Conservation (phyloP, 2,113 vertebrate species). For the Chionomys nivalis region DNA sequence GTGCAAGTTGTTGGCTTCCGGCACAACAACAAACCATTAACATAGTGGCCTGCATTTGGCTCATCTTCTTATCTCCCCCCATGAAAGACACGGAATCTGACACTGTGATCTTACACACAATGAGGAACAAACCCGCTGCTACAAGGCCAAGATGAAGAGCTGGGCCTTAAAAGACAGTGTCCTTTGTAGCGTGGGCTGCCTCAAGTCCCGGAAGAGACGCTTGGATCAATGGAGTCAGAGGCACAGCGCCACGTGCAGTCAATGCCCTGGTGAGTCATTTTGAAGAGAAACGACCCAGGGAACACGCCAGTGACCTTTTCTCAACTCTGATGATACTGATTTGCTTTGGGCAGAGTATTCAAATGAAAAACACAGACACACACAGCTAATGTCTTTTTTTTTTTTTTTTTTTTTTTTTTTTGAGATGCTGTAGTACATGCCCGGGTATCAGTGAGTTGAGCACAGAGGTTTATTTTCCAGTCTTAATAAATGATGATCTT, state of each 20-base stretch:
- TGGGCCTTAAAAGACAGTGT: neutral
- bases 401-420: neutral
- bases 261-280: neutral
- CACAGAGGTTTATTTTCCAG: neutral
- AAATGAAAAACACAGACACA: neutral
- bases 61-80: neutral
- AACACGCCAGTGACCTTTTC: neutral
- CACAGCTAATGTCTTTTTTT: neutral
- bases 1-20: neutral
- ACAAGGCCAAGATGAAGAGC: constrained; percentile 39
- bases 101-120: neutral
- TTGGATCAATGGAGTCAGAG: neutral
- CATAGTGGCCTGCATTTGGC: neutral
- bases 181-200: neutral
- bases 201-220: neutral
- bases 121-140: constrained; percentile 5
- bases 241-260: neutral
- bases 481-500: neutral
- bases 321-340: constrained; percentile 10
- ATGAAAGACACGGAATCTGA: constrained; percentile 35
- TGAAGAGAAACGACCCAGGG: neutral
- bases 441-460: neutral
- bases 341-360: constrained; percentile 35
- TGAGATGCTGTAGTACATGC: neutral
- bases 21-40: neutral